Evolutionary conservation across 1,140 invertebrate genomes (phyloP), one percentile per base, ranked within the genome.

Genomic region (Panonychus citri): DNA sequence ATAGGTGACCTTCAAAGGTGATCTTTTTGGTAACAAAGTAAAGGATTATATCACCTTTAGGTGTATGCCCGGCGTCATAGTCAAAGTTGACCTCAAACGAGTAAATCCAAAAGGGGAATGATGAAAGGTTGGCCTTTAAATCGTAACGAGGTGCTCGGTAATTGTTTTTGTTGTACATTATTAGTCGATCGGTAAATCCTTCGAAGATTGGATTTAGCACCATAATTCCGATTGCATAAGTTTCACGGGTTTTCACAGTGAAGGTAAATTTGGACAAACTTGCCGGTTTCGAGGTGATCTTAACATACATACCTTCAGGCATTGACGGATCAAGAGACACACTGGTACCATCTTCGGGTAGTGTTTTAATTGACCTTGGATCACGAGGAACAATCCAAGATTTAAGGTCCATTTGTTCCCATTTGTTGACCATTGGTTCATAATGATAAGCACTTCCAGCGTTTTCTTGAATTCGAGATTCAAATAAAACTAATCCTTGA

Each of bases 381-480:
- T 64, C 61, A 8, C 57, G 59, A 10, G 59, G 52, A 8, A 58
- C 54, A 62, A 90, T 85, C 90, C 90, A 94, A 1, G 87, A 85
- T 10, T 85, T 80, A 52, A 95, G 75, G 73, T 95, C 89, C 68
- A 84, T 75, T 67, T 93, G 87, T 65, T 90, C 80, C 3, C 80
- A 64, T 10, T 81, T 79, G 10, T 82, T 80, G 46, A 96, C 73
- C 13, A 81, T 81, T 3, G 91, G 86, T 73, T 97, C 83, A 65
- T 97, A 93, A 57, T 81, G 78, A 60, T 98, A 82, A 1, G 91
- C 94, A 51, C 84, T 82, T 49, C 82, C 74, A 50, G 77, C 75
- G 68, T 96, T 98, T 54, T 84, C 80, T 67, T n/a, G 25, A 42
- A 67, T 55, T 15, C 55, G 24, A 57, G 60, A 63, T 28, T 60